phyloP scores from a whole-genome alignment of 1,140 invertebrate species.

The Drosophila sechellia region DNA sequence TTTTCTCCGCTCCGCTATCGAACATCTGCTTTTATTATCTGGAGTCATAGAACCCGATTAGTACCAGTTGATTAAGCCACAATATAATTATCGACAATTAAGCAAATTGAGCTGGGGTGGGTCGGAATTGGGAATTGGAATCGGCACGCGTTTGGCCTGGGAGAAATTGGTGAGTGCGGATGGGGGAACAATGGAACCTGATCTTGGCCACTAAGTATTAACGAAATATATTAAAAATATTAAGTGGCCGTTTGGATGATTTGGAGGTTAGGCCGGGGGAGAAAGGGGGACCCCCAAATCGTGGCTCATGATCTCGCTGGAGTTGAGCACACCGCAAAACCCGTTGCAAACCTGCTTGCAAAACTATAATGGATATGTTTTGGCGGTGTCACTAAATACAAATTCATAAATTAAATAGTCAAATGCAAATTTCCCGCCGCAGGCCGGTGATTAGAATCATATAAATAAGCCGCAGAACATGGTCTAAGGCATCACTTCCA shows the following conservation, averaged over 20 bases:
- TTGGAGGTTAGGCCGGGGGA: slow-evolving; percentile 6
- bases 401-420: slow-evolving; percentile 77
- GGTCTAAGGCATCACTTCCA: slow-evolving; percentile 71
- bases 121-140: slow-evolving; percentile 6
- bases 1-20: slow-evolving; percentile 16
- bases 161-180: slow-evolving; percentile 39
- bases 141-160: slow-evolving; percentile 51
- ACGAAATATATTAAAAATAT: slow-evolving; percentile 13
- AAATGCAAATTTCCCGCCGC: slow-evolving; percentile 71
- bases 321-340: slow-evolving; percentile 44
- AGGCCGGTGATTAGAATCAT: slow-evolving; percentile 71
- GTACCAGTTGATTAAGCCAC: slow-evolving; percentile 27
- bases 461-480: slow-evolving; percentile 69
- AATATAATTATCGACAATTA: slow-evolving; percentile 59
- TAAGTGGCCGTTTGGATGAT: slow-evolving; percentile 16
- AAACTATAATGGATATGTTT: slow-evolving; percentile 80
- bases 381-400: slow-evolving; percentile 66
- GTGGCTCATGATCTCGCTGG: background rate
- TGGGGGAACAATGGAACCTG: slow-evolving; percentile 51
- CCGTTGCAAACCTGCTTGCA: slow-evolving; percentile 72
- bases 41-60: slow-evolving; percentile 15
- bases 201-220: slow-evolving; percentile 45
- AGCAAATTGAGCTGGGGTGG: slow-evolving; percentile 32
- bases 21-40: slow-evolving; percentile 31
- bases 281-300: slow-evolving; percentile 11